phyloP scores from a whole-genome alignment of 2,113 vertebrate species.

The Heteronetta atricapilla region DNA sequence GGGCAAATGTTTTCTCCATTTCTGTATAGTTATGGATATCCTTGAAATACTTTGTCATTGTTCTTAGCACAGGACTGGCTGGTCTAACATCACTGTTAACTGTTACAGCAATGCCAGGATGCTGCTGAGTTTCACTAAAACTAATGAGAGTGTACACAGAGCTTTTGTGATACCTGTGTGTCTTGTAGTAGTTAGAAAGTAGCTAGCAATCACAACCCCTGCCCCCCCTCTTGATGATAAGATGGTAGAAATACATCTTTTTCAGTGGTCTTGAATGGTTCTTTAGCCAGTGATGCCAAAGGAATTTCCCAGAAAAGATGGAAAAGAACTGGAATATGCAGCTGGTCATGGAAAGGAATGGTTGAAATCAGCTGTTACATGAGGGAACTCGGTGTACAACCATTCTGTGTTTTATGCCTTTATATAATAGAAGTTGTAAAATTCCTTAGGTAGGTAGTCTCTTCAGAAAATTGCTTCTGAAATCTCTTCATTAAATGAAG shows the following conservation, averaged over 20 bases:
- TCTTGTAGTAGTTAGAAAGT: neutral
- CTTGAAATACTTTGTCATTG: neutral
- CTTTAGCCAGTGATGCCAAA: neutral
- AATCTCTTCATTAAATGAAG: neutral
- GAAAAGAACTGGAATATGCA: neutral
- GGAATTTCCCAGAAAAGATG: neutral
- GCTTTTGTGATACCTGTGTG: accelerated
- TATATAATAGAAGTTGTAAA: neutral
- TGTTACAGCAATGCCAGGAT: neutral
- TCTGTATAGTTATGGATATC: accelerated
- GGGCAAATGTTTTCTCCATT: neutral
- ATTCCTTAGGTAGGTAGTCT: neutral
- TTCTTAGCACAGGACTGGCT: neutral
- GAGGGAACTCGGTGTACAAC: neutral
- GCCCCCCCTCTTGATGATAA: neutral
- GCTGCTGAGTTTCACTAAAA: neutral
- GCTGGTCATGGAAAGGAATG: neutral
- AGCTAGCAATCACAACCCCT: neutral
- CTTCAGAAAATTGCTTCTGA: neutral
- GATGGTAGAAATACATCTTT: neutral
- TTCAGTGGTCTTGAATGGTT: neutral
- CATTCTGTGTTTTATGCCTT: neutral
- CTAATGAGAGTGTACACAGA: neutral
- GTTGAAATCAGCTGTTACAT: neutral
- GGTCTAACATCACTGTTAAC: neutral